Evolutionary conservation across 2,113 vertebrate genomes (phyloP), one percentile per base, ranked within the genome.

Genomic region (Mustela lutreola): DNA sequence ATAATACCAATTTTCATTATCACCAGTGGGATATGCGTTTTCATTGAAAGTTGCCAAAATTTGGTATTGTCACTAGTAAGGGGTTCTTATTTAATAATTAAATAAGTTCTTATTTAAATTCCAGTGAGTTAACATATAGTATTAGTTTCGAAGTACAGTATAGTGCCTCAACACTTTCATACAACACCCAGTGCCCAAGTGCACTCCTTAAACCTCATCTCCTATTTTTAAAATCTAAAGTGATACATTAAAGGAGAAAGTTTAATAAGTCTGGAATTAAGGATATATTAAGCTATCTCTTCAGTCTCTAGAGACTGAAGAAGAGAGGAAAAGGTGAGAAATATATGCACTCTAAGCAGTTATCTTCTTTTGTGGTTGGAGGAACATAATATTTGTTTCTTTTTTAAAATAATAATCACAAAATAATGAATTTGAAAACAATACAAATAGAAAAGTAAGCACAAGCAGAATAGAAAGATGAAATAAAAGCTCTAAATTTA

Each of bases 341-440:
- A 89, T n/a, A 16, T 4, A 73, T 56, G 15, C 19, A 56, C 73
- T 91, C 26, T 75, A 60, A 92, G 93, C n/a, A 65, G 9, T 45
- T 45, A 42, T 36, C 45, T 58, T 80, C 31, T 67, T 82, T 12
- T 82, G 65, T 12, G 19, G 39, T 50, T 11, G 62, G n/a, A 71
- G n/a, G 10, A 83, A 85, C 3, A 22, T 80, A n/a, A 42, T n/a
- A 28, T 4, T 28, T 90, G n/a, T 62, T 87, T 63, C 65, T n/a
- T 48, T 71, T 79, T 79, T n/a, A 21, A 63, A 87, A 83, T 78
- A 91, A 95, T 62, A 92, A 95, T 62, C 26, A 79, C 24, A 91
- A 87, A 56, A 84, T 89, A 65, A 65, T 22, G 21, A 94, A 92
- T 71, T 63, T 84, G 5, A 84, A 96, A 97, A 48, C 6, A 22